A percentile compares a stretch with the other conserved stretches of the same genome.
Conservation (phyloP, 2,113 vertebrate species). For the Strix aluco region DNA sequence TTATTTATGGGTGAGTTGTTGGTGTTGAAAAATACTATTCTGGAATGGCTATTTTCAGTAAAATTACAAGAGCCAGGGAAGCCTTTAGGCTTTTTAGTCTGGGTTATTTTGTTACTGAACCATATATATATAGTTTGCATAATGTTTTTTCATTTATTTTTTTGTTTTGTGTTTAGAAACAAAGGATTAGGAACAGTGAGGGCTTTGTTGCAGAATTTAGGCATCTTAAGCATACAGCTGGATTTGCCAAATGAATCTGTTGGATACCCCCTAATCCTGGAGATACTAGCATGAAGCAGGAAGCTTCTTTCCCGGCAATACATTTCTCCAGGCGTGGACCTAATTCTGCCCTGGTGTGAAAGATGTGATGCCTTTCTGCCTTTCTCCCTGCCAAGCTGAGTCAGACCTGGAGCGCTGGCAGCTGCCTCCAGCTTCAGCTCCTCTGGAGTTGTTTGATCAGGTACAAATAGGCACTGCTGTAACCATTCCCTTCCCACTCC, state of each 20-base stretch:
- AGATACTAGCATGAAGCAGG: not conserved
- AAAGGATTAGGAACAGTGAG: not conserved
- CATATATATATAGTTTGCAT: not conserved
- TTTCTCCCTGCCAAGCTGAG: not conserved
- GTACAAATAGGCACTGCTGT: not conserved
- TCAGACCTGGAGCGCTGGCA: not conserved
- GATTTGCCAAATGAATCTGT: not conserved
- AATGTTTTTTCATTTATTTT: not conserved
- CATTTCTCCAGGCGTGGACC: not conserved
- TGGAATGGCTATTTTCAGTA: not conserved
- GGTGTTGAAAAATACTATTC: not conserved
- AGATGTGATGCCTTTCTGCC: not conserved
- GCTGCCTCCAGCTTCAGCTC: not conserved
- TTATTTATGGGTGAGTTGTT: not conserved
- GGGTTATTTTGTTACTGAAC: conserved; percentile 18
- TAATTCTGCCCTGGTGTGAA: not conserved
- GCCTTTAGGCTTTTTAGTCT: not conserved
- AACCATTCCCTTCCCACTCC: not conserved
- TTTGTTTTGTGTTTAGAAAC: not conserved
- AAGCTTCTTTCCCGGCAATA: not conserved
- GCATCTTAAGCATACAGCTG: not conserved
- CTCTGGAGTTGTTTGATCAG: not conserved
- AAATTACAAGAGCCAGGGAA: not conserved
- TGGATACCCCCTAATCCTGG: not conserved
- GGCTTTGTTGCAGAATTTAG: not conserved